Percentiles rank a stretch among this genome's conserved stretches.
Conservation (phyloP, 2,888 invertebrate genomes). For the Patella ulyssiponensis region DNA sequence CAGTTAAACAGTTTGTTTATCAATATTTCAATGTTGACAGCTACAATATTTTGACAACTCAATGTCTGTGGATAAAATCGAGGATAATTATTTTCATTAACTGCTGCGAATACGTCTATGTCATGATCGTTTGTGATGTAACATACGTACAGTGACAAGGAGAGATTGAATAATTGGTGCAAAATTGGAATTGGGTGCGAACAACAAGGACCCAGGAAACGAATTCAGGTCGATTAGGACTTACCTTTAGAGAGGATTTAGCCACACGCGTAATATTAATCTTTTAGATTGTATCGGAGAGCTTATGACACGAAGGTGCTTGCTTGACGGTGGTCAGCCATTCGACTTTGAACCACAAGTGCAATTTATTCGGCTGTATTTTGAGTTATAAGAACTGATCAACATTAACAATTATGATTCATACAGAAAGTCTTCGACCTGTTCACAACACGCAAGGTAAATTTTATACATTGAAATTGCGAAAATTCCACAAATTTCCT, state of each 20-base stretch:
- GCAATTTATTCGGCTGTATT: no score
- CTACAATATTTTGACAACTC: neutral
- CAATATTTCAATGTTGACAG: neutral
- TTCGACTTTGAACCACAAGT: no score
- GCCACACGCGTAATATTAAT: neutral
- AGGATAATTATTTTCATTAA: neutral
- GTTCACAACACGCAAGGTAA: conserved; percentile 20
- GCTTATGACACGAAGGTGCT: conserved; percentile 3
- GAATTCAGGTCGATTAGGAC: neutral
- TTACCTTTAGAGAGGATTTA: conserved; percentile 8
- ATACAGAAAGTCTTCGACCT: conserved; percentile 16
- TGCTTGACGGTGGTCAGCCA: no score
- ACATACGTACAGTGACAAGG: no score
- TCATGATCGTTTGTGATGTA: no score
- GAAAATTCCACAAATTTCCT: no score
- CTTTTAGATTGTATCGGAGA: conserved; percentile 1
- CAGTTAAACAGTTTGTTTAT: neutral
- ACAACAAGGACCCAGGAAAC: conserved; percentile 3
- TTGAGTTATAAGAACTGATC: no score
- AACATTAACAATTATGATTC: conserved; percentile 13
- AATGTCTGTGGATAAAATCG: neutral
- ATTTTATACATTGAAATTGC: neutral
- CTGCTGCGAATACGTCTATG: neutral
- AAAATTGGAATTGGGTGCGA: neutral
- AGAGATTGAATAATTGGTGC: no score